Evolutionary conservation across 2,888 invertebrate genomes (phyloP), one percentile per base, ranked within the genome.

Genomic region (Muschampia plurimacula): DNA sequence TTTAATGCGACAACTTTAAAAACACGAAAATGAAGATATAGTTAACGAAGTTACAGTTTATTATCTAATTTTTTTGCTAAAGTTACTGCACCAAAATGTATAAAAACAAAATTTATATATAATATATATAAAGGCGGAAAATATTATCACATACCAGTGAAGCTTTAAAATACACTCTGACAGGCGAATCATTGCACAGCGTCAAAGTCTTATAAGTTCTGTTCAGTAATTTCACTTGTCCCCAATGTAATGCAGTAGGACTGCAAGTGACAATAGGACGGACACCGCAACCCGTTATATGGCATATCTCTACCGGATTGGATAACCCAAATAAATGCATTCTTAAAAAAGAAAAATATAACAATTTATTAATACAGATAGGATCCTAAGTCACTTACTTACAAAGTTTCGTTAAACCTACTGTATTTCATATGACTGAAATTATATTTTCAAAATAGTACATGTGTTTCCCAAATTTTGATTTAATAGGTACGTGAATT

Each of bases 111-210:
- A 22, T 22, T 22, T 22, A 22, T 22, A 22, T 22, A 22, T 22
- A 22, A 22, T 22, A 22, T 22, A 22, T 39, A 39, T 7, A 4
- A 39, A 39, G 7, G 7, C 10, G 1, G 2, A 55, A 41, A 49
- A 22, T 36, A 32, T 7, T 15, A 41, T 57, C 32, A 59, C 68
- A 5, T 82, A 95, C 95, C 92, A 96, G 84, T 62, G 87, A 85
- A 2, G 94, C 90, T 68, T 86, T 93, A 79, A 95, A 96, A 77
- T 93, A 84, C 0, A 97, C 96, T 64, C 92, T 84, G 57, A 97
- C 96, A 0, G 97, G 97, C 0, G 97, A 96, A 82, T 97, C 96
- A 80, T 97, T 97, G 72, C 94, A 94, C 0, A 97, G 83, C 0
- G 89, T 91, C 0, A 97, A 83, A 0, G 80, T 82, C 87, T 95